Percentiles rank a stretch among this genome's conserved stretches.
Evolutionary conservation across 2,888 invertebrate species (phyloP).

Genomic region (Tenthredo livida): DNA sequence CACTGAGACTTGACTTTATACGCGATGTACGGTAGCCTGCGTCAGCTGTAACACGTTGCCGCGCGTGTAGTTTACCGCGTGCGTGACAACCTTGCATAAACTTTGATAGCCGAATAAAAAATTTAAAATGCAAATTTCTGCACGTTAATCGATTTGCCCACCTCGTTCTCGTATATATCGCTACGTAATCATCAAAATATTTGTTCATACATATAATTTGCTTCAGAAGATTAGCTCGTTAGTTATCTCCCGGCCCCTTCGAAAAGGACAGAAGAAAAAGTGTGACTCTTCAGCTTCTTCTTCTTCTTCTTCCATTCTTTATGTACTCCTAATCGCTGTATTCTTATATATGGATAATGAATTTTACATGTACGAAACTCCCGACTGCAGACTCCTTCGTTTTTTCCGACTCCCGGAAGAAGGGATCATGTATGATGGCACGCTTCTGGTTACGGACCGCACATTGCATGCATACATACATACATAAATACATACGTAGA

Average conservation of each 20-base stretch:
- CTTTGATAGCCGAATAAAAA: conserved; percentile 38
- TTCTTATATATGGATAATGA: neutral
- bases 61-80: conserved; percentile 18
- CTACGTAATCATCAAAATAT: neutral
- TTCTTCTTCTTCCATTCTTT: neutral
- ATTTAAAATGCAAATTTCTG: neutral
- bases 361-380: neutral
- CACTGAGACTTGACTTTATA: neutral
- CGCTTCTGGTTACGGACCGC: conserved; percentile 20
- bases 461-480: no score
- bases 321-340: neutral
- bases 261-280: neutral
- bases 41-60: conserved; percentile 1
- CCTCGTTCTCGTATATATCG: neutral
- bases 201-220: neutral
- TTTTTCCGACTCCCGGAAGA: conserved; percentile 17
- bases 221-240: neutral
- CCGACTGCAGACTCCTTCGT: neutral
- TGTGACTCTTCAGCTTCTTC: no score
- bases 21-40: conserved; percentile 1
- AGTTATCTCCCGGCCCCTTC: neutral
- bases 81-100: conserved; percentile 41
- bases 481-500: no score
- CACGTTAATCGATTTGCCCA: neutral
- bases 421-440: neutral